phyloP scores from a whole-genome alignment of 2,888 invertebrate genomes.

The Tyria jacobaeae region DNA sequence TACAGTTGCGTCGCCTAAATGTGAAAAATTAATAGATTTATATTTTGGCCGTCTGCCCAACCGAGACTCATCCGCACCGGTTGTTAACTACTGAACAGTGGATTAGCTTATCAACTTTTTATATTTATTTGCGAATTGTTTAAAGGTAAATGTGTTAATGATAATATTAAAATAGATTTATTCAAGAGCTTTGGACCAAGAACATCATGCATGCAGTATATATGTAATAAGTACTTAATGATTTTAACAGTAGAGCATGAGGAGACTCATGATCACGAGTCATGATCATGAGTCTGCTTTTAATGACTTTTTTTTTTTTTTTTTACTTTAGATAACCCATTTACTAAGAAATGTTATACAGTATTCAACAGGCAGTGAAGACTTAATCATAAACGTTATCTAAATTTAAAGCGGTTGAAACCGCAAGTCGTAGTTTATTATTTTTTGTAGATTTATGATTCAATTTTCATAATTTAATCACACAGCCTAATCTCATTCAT shows the following conservation, averaged over 20 bases:
- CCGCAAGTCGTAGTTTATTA: no score
- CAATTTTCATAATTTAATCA: no score
- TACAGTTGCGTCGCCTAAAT: slow-evolving; percentile 59
- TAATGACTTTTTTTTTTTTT: neutral
- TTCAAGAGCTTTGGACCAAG: no score
- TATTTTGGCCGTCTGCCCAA: slow-evolving; percentile 70
- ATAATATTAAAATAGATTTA: neutral
- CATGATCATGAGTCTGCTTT: no score
- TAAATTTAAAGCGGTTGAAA: neutral
- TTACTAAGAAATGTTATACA: neutral
- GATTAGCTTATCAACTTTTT: neutral
- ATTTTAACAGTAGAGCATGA: no score
- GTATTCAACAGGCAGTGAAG: neutral
- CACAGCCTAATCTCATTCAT: no score
- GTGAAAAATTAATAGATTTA: slow-evolving; percentile 61
- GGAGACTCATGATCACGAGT: no score
- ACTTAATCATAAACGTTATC: neutral
- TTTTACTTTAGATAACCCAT: neutral
- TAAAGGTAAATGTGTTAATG: neutral
- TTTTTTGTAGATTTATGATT: no score
- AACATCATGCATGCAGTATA: no score
- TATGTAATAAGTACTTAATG: no score
- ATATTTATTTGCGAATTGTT: neutral
- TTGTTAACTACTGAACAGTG: slow-evolving; percentile 7
- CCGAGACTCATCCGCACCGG: slow-evolving; percentile 36